These are phyloP conservation scores for Agrochola circellaris DNA, from an alignment of 2,888 invertebrate species.

Conservation along the genomic window DNA sequence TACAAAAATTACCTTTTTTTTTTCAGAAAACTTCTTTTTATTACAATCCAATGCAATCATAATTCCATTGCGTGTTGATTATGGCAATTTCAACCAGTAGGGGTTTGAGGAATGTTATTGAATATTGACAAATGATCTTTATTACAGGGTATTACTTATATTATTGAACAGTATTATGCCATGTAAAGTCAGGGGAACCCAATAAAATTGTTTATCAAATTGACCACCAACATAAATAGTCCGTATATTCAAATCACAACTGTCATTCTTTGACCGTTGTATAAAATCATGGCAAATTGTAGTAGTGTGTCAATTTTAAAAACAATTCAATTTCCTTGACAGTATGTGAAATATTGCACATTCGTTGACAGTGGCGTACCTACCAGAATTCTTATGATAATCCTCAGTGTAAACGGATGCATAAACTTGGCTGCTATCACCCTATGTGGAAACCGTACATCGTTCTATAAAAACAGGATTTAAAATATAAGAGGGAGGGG, in stretches of 20 bases:
- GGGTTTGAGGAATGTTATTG: background rate
- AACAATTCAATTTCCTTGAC: background rate
- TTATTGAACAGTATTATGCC: too few species aligned
- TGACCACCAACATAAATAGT: too few species aligned
- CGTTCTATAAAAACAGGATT: slow-evolving; percentile 39
- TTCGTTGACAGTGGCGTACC: background rate
- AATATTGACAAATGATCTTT: background rate
- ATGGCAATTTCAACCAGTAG: background rate
- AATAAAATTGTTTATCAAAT: too few species aligned
- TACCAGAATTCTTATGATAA: slow-evolving; percentile 18
- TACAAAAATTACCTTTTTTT: too few species aligned
- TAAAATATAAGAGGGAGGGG: slow-evolving; percentile 32
- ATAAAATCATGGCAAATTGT: too few species aligned
- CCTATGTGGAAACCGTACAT: slow-evolving; percentile 30
- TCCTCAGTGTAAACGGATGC: slow-evolving; percentile 3
- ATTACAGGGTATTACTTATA: too few species aligned
- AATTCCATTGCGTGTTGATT: background rate
- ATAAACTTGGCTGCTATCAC: slow-evolving; percentile 36
- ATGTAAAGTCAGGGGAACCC: too few species aligned
- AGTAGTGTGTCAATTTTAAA: too few species aligned
- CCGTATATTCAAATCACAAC: too few species aligned
- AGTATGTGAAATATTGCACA: background rate
- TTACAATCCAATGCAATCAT: too few species aligned
- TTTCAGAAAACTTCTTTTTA: too few species aligned
- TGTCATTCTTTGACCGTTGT: too few species aligned